These are phyloP conservation scores for Drosophila simulans DNA, from an alignment of 1,140 invertebrate species.

Conservation along the genomic window DNA sequence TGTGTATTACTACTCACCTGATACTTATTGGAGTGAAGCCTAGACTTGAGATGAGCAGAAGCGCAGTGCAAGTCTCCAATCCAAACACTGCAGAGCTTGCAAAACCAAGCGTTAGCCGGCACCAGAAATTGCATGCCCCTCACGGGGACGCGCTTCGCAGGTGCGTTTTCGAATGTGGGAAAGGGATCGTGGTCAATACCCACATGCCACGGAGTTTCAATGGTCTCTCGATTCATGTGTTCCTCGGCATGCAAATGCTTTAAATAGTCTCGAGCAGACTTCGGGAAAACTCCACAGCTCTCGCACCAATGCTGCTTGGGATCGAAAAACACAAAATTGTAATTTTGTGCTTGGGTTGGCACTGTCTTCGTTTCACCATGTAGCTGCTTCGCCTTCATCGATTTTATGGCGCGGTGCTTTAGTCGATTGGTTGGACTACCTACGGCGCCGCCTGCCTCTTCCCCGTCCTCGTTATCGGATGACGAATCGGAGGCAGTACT, in stretches of 20 bases:
- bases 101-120: constrained; percentile 94
- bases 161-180: constrained; percentile 88
- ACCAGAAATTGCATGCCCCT: constrained; percentile 94
- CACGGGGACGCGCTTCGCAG: constrained; percentile 91
- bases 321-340: constrained; percentile 94
- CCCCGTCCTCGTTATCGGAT: constrained; percentile 56
- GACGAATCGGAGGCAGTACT: constrained; percentile 60
- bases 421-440: constrained; percentile 76
- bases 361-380: constrained; percentile 48
- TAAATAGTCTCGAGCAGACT: constrained; percentile 93
- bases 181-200: constrained; percentile 86
- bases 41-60: constrained; percentile 92
- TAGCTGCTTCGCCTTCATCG: constrained; percentile 84
- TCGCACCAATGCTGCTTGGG: constrained; percentile 95
- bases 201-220: constrained; percentile 92
- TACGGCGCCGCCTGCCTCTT: constrained; percentile 38
- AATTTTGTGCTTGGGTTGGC: constrained; percentile 38
- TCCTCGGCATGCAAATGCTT: constrained; percentile 92
- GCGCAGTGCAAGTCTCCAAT: constrained; percentile 95
- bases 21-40: constrained; percentile 91
- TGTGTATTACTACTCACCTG: constrained; percentile 86
- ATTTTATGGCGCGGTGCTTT: constrained; percentile 83
- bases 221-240: constrained; percentile 88
- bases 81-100: constrained; percentile 93
- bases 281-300: constrained; percentile 93